Conservation (phyloP, 2,888 invertebrate species). For the Spialia ferax region DNA sequence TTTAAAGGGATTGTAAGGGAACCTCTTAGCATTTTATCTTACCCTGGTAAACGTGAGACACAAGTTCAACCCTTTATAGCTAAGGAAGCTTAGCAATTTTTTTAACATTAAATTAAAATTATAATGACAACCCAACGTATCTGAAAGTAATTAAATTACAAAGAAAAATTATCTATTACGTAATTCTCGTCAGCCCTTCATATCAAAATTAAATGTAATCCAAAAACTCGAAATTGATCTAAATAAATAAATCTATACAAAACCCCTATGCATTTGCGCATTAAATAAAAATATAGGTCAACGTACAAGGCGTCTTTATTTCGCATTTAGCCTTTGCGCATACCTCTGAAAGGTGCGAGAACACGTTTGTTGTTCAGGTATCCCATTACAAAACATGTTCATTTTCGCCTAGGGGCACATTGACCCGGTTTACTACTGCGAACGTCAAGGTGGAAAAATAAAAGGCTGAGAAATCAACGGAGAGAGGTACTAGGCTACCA, state of each 20-base stretch:
- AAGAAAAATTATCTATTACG: neutral
- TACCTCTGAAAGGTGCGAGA: slow-evolving; percentile 25
- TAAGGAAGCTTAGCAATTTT: neutral
- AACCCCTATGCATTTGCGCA: slow-evolving; percentile 27
- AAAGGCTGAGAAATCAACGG: slow-evolving; percentile 66
- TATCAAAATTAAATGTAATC: neutral
- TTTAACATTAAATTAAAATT: neutral
- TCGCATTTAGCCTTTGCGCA: slow-evolving; percentile 26
- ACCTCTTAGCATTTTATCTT: slow-evolving; percentile 20
- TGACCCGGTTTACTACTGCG: slow-evolving; percentile 62
- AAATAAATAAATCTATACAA: too few relatives aligned
- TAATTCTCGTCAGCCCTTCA: neutral
- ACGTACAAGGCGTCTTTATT: slow-evolving; percentile 32
- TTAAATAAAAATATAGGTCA: slow-evolving; percentile 36
- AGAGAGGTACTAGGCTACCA: slow-evolving; percentile 62
- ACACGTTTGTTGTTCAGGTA: slow-evolving; percentile 22
- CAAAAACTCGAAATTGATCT: neutral
- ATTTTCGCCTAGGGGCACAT: slow-evolving; percentile 60
- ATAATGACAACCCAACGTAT: neutral
- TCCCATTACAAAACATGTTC: slow-evolving; percentile 50
- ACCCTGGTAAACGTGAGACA: slow-evolving; percentile 31
- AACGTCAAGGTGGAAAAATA: slow-evolving; percentile 58
- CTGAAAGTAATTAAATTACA: neutral
- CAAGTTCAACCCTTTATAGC: neutral
- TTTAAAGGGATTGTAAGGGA: neutral